Conservation (phyloP, 2,797 vertebrate genomes). For the Syngnathus acus region DNA sequence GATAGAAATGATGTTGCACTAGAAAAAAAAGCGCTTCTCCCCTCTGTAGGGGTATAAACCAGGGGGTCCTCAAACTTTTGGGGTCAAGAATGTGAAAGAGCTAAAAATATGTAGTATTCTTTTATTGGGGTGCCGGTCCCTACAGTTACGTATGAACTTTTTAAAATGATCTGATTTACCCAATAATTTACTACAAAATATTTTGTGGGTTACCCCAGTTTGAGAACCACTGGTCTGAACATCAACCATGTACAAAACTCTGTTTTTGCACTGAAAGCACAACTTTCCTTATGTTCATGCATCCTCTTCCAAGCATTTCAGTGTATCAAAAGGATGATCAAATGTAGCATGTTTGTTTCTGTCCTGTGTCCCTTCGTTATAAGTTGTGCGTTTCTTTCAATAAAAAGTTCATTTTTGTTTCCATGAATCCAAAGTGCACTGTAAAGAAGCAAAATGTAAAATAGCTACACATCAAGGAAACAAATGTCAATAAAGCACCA, state of each 20-base stretch:
- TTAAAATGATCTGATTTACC: neutral
- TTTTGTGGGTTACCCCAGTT: neutral
- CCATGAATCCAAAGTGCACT: conserved; percentile 3
- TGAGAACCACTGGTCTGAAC: neutral
- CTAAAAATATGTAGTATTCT: neutral
- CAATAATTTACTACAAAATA: neutral
- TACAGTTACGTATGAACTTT: neutral
- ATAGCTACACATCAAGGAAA: neutral
- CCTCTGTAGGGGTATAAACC: neutral
- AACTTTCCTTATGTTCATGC: conserved; percentile 10
- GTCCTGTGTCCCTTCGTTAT: neutral
- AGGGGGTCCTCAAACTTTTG: neutral
- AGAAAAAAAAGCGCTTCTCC: conserved; percentile 10
- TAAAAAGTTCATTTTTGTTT: neutral
- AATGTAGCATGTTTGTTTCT: conserved; percentile 25
- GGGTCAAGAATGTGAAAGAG: neutral
- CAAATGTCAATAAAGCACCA: neutral
- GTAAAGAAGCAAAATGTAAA: neutral
- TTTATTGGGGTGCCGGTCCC: neutral
- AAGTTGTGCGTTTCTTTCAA: neutral
- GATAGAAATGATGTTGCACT: conserved; percentile 27
- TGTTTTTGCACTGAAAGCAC: conserved; percentile 43
- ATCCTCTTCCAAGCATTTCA: conserved; percentile 6
- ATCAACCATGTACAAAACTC: neutral
- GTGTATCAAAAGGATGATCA: conserved; percentile 14